Percentiles rank a stretch among this genome's conserved stretches.
phyloP scores from a whole-genome alignment of 2,797 vertebrate genomes.

The Thaleichthys pacificus region DNA sequence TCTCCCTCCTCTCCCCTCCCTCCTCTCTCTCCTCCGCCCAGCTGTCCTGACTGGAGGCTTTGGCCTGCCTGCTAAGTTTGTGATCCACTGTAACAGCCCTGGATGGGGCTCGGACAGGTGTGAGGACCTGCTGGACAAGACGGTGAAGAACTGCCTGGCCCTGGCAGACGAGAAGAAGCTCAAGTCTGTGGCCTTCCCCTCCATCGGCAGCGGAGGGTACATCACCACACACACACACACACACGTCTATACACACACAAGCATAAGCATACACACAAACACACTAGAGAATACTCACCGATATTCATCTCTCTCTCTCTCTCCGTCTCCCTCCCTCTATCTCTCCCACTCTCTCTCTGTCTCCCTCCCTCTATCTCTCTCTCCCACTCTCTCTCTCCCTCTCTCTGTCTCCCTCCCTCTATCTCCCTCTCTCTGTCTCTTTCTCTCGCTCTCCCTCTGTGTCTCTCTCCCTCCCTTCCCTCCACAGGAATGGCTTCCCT shows the following conservation, averaged over 20 bases:
- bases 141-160: slow-evolving; percentile 95
- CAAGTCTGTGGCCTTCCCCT: slow-evolving; percentile 95
- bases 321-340: no score
- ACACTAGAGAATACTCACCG: neutral
- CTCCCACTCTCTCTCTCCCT: no score
- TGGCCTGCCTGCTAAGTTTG: slow-evolving; percentile 92
- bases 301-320: neutral
- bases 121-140: slow-evolving; percentile 95
- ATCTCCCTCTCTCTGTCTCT: no score
- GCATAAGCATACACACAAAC: neutral
- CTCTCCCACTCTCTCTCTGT: no score
- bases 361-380: no score
- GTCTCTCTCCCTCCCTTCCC: neutral
- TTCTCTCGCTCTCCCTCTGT: no score
- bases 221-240: neutral
- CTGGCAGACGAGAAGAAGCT: slow-evolving; percentile 98
- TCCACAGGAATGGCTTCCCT: slow-evolving; percentile 91
- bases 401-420: no score
- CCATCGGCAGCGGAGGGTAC: slow-evolving; percentile 96
- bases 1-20: slow-evolving; percentile 2
- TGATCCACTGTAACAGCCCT: slow-evolving; percentile 97
- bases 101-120: slow-evolving; percentile 95
- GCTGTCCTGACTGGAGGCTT: slow-evolving; percentile 87
- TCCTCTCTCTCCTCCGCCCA: slow-evolving; percentile 51
- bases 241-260: neutral